Conservation (phyloP, 2,113 vertebrate species). For the Henicopernis longicauda region DNA sequence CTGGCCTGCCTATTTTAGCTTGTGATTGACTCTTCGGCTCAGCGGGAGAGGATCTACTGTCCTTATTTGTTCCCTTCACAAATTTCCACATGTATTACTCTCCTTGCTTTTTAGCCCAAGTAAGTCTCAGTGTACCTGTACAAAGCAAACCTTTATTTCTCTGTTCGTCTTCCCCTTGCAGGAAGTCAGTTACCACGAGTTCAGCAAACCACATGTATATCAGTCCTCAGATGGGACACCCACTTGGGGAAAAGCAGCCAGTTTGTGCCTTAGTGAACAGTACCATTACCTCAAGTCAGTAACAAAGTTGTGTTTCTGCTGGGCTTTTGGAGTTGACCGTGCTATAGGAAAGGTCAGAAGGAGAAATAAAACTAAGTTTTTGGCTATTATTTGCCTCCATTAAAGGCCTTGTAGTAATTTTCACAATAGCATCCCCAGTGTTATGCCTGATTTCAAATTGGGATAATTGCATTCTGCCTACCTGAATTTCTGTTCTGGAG, state of each 20-base stretch:
- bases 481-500: background rate
- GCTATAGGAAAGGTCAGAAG: background rate
- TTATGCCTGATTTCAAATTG: background rate
- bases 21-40: background rate
- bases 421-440: background rate
- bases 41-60: background rate
- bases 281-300: background rate
- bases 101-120: background rate
- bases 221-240: background rate
- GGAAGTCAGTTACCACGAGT: background rate
- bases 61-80: background rate
- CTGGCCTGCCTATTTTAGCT: background rate
- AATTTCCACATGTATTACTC: background rate
- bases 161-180: background rate
- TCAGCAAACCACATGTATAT: background rate
- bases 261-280: background rate
- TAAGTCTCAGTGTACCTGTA: background rate
- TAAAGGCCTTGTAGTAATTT: background rate
- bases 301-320: background rate
- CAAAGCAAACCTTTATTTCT: background rate
- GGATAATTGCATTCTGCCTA: conserved; percentile 4
- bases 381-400: background rate
- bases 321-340: background rate
- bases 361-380: background rate
- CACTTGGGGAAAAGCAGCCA: background rate